Evolutionary conservation across 2,797 vertebrate genomes (phyloP).

Genomic region (Meda fulgida): DNA sequence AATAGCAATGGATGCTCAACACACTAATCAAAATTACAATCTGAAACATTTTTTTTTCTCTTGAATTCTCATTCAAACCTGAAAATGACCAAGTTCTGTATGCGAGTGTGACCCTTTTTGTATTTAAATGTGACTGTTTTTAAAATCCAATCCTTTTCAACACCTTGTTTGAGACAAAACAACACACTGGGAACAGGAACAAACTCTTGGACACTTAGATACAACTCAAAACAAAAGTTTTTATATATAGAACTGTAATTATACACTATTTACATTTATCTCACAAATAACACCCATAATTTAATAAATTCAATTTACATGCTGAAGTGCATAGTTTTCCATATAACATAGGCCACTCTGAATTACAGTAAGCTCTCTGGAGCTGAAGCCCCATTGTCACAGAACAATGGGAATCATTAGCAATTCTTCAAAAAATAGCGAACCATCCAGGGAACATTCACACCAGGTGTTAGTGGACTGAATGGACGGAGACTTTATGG

Average conservation of each 20-base stretch:
- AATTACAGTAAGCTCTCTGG: conserved; percentile 44
- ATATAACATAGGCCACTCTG: conserved; percentile 44
- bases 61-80: not conserved
- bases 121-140: not conserved
- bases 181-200: not conserved
- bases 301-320: conserved; percentile 72
- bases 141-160: not conserved
- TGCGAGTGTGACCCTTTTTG: not conserved
- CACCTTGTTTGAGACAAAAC: not conserved
- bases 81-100: not conserved
- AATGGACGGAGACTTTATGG: conserved; percentile 42
- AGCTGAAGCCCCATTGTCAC: conserved; percentile 21
- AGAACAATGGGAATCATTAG: conserved; percentile 47
- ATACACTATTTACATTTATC: conserved; percentile 73
- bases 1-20: not conserved
- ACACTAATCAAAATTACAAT: not conserved
- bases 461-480: conserved; percentile 51
- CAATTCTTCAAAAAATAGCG: conserved; percentile 36
- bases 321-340: conserved; percentile 75
- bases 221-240: conserved; percentile 65
- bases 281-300: conserved; percentile 70
- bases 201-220: not conserved
- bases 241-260: conserved; percentile 69
- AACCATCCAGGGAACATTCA: conserved; percentile 49
- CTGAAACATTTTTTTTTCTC: not conserved